Percentiles rank a stretch among this genome's conserved stretches.
phyloP scores from a whole-genome alignment of 30 jellyfish, hydroid and myxozoan genomes.

The Aurelia aurita region DNA sequence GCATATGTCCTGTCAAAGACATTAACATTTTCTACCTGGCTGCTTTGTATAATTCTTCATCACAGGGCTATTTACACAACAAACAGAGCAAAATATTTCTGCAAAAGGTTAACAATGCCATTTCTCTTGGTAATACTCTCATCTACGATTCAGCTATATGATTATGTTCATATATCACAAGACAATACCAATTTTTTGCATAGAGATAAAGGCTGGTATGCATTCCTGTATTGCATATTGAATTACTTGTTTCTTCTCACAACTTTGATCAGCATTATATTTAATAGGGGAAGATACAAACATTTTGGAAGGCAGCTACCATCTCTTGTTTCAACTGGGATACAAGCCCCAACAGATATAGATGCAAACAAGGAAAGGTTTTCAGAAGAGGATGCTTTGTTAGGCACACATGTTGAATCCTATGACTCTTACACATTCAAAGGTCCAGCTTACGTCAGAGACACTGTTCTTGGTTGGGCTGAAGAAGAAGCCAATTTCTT shows the following conservation, averaged over 20 bases:
- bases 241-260: conserved; percentile 7
- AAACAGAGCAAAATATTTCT: background rate
- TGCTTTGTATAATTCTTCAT: conserved; percentile 61
- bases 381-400: conserved; percentile 59
- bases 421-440: conserved; percentile 54
- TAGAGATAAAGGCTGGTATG: conserved; percentile 28
- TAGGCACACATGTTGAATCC: conserved; percentile 60
- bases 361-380: background rate
- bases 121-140: conserved; percentile 48
- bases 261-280: background rate
- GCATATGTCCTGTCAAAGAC: conserved; percentile 84
- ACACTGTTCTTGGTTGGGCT: conserved; percentile 87
- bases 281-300: background rate
- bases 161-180: background rate
- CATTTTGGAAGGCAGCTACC: conserved; percentile 48
- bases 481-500: conserved; percentile 64
- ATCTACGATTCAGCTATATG: conserved; percentile 55
- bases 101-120: conserved; percentile 16
- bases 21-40: conserved; percentile 80
- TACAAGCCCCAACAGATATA: conserved; percentile 24
- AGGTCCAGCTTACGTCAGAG: conserved; percentile 14
- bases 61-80: conserved; percentile 16
- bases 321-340: conserved; percentile 53
- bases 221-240: conserved; percentile 11
- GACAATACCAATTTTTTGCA: background rate